phyloP scores from a whole-genome alignment of 2,113 vertebrate genomes.

The Pipra filicauda region DNA sequence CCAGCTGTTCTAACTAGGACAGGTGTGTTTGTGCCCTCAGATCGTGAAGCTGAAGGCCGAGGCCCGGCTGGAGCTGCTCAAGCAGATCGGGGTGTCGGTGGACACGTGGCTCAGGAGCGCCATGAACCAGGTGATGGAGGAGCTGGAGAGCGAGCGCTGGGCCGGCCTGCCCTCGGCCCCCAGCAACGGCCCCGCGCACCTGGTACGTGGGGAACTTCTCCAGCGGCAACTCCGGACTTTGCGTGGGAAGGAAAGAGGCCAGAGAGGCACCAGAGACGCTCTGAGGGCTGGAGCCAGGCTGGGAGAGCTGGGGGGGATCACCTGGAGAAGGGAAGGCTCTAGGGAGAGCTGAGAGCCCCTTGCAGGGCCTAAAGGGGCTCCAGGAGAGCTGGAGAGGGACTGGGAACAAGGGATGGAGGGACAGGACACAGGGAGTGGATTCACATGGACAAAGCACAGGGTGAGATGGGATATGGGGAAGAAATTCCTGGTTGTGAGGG shows the following conservation, averaged over 20 bases:
- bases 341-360: background rate
- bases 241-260: accelerated
- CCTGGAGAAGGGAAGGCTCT: background rate
- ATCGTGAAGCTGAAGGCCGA: conserved; percentile 95
- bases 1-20: no score
- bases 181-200: conserved; percentile 88
- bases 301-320: background rate
- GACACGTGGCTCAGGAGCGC: conserved; percentile 97
- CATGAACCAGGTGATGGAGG: conserved; percentile 99
- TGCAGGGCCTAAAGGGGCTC: accelerated
- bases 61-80: conserved; percentile 90
- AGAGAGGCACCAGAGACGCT: accelerated
- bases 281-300: background rate
- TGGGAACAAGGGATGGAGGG: background rate
- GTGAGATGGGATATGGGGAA: accelerated
- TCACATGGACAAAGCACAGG: background rate
- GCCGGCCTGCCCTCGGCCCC: conserved; percentile 82
- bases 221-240: background rate
- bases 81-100: conserved; percentile 93
- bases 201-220: conserved; percentile 70
- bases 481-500: accelerated
- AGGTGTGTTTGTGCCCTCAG: conserved; percentile 63
- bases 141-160: conserved; percentile 97
- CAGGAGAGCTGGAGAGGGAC: background rate
- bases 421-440: background rate